Percentiles rank a stretch among this genome's conserved stretches.
Evolutionary conservation across 2,888 invertebrate genomes (phyloP).

Genomic region (Noctua comes): DNA sequence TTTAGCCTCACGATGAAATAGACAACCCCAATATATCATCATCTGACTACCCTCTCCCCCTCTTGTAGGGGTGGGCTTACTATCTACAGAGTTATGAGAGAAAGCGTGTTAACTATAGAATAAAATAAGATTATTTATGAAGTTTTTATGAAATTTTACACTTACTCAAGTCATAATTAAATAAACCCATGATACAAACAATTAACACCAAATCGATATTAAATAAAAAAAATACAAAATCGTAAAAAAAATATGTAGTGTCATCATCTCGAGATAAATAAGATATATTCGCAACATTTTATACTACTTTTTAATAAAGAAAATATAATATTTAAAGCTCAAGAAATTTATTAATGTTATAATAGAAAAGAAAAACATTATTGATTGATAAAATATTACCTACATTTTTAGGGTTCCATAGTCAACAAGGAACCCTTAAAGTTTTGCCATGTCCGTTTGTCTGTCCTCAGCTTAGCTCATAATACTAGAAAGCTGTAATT

Average conservation of each 20-base stretch:
- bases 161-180: not conserved
- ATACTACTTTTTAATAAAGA: not conserved
- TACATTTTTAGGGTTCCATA: too few species aligned
- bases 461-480: too few species aligned
- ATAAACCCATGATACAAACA: conserved; percentile 5
- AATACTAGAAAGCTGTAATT: too few species aligned
- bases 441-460: too few species aligned
- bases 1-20: not conserved
- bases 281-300: not conserved
- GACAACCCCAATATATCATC: not conserved
- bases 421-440: too few species aligned
- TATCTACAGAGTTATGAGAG: not conserved
- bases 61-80: too few species aligned
- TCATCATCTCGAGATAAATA: not conserved
- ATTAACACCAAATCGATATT: conserved; percentile 7
- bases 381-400: conserved; percentile 1
- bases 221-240: not conserved
- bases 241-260: not conserved
- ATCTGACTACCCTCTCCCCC: not conserved
- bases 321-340: not conserved
- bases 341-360: not conserved
- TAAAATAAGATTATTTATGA: not conserved
- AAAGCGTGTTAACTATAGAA: not conserved
- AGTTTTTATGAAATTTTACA: conserved; percentile 6
- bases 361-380: not conserved